Percentiles rank a stretch among this genome's conserved stretches.
These are phyloP conservation scores for Ctenopoma multispine DNA, from an alignment of 2,797 vertebrate species.

Conservation along the genomic window DNA sequence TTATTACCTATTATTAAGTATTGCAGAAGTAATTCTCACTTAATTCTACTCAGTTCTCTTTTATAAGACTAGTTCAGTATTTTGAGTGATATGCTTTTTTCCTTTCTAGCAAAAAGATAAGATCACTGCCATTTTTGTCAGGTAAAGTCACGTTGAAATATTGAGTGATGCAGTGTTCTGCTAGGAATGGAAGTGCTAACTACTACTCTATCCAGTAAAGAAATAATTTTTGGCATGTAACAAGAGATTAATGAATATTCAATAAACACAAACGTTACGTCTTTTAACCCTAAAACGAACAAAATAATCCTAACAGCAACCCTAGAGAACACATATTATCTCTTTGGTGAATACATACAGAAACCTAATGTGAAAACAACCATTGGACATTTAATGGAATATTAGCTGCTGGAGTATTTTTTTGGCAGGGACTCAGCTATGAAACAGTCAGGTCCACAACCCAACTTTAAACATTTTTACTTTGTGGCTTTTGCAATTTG, in stretches of 20 bases:
- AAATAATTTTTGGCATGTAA: neutral
- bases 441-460: neutral
- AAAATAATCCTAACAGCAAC: too few species aligned
- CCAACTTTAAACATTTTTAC: neutral
- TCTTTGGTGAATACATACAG: neutral
- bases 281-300: too few species aligned
- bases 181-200: too few species aligned
- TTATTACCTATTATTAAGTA: too few species aligned
- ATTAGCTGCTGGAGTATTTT: neutral
- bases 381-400: neutral
- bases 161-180: too few species aligned
- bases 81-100: neutral
- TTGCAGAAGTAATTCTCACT: neutral
- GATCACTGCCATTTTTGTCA: neutral
- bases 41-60: neutral
- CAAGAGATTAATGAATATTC: neutral
- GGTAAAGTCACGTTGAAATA: constrained; percentile 6
- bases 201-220: too few species aligned
- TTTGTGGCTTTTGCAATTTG: neutral
- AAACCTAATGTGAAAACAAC: neutral
- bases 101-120: neutral
- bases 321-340: neutral
- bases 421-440: neutral
- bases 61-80: neutral
- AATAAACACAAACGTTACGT: neutral